Evolutionary conservation across 2,888 invertebrate genomes (phyloP), one percentile per base, ranked within the genome.

Genomic region (Thalpophila matura): DNA sequence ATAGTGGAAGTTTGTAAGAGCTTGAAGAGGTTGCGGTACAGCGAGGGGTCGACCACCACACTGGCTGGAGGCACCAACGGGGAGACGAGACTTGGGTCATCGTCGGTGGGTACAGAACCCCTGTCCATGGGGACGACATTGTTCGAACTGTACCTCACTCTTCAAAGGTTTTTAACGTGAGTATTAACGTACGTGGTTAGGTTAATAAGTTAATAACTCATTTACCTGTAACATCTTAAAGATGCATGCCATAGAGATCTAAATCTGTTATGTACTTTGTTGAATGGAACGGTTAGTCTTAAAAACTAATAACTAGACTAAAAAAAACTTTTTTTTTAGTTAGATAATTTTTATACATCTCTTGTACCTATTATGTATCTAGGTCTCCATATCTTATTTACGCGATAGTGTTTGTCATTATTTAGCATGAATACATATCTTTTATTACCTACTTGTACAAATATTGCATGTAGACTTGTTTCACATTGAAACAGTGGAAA

Each of bases 141-240:
- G 50, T 99, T 99, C 89, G 99, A 99, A 89, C 95, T 99, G 7
- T 99, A 99, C 91, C 95, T 99, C 71, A 97, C 98, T 0, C 91
- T 99, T 55, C 98, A 99, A 88, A 97, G 98, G 90, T 98, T 98
- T 93, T 96, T 97, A 40, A 95, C 96, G 96, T 96, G 94, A 95
- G 97, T 96, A 59, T 63, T 20, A 7, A 31, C 40, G 33, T 58
- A 24, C n/a, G 26, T 1, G 14, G 0, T 40, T n/a, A n/a, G n/a
- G n/a, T n/a, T n/a, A n/a, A n/a, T n/a, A n/a, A n/a, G n/a, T n/a
- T n/a, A 20, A 12, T 16, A 9, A 10, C 46, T n/a, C 7, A 64
- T 65, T 4, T 33, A n/a, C 7, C 6, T 3, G n/a, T 26, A 0
- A 37, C 20, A 58, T n/a, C n/a, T n/a, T 3, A 20, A 35, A 9